These are phyloP conservation scores for Thunnus albacares DNA, from an alignment of 2,797 vertebrate species.

Conservation along the genomic window DNA sequence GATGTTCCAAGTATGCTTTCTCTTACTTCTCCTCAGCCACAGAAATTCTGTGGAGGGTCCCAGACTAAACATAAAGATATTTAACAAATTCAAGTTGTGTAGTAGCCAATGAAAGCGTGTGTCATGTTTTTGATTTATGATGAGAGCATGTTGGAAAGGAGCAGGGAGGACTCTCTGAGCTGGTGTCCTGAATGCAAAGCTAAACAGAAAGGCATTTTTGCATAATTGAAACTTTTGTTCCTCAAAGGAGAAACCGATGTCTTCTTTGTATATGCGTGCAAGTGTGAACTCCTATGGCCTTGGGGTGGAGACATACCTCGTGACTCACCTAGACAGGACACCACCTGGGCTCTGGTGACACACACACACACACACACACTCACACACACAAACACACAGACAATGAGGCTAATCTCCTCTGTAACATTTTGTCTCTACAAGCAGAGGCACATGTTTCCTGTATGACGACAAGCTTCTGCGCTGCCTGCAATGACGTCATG, in stretches of 20 bases:
- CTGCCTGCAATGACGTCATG: slow-evolving; percentile 50
- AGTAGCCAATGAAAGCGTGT: slow-evolving; percentile 10
- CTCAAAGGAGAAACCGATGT: background rate
- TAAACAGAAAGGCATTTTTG: slow-evolving; percentile 5
- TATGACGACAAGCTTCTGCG: slow-evolving; percentile 42
- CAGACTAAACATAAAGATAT: slow-evolving; percentile 59
- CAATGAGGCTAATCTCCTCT: slow-evolving; percentile 15
- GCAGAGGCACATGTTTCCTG: slow-evolving; percentile 46
- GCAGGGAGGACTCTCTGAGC: background rate
- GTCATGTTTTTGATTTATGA: slow-evolving; percentile 46
- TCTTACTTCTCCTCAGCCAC: slow-evolving; percentile 54
- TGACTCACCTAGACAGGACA: slow-evolving; percentile 61
- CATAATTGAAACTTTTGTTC: background rate
- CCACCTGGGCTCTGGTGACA: slow-evolving; percentile 71
- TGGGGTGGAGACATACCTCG: slow-evolving; percentile 36
- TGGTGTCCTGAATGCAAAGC: slow-evolving; percentile 6
- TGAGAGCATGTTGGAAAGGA: background rate
- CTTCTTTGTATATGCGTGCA: slow-evolving; percentile 3
- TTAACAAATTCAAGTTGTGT: slow-evolving; percentile 45
- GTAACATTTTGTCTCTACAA: slow-evolving; percentile 44
- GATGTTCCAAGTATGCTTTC: slow-evolving; percentile 55
- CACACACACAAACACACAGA: slow-evolving; percentile 11
- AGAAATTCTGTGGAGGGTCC: slow-evolving; percentile 59
- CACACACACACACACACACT: slow-evolving; percentile 7
- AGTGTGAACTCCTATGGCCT: slow-evolving; percentile 30